Base-by-base conservation (phyloP, 2,888 invertebrate species). In the Drosophila acutilabella region DNA sequence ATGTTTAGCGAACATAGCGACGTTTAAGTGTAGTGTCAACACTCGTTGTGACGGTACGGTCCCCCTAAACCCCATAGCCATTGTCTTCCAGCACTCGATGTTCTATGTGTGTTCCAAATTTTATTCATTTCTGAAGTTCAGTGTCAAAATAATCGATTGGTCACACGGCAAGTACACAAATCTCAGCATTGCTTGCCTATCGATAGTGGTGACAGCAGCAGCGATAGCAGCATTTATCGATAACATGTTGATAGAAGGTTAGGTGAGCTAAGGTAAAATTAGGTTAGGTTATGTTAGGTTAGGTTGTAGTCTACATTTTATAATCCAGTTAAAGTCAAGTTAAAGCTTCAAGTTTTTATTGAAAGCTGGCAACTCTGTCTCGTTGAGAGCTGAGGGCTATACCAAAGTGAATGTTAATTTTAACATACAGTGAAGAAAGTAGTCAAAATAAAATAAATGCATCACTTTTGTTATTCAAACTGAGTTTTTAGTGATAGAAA, bases 1-100 rank as follows among this genome's bases (percentile, higher is more conserved):
- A 45, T 71, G 71, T 64, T n/a, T 20, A 14, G 23, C 6, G 23
- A 23, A 23, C 23, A 23, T 23, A 23, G 23, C 23, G 23, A 23
- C 23, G 23, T 23, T 41, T 42, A 30, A 23, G 41, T 56, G 47
- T 62, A 54, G 61, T 53, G 51, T 44, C 51, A 51, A 18, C 61
- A 16, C 41, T 14, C 13, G n/a, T n/a, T n/a, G 6, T n/a, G 5
- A 7, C 23, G 47, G 30, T 48, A 14, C 26, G 30, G 40, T 23
- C 36, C 51, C 16, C 36, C 20, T 51, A 8, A n/a, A 10, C 7
- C 30, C 8, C 7, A 7, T 6, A 30, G 8, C 30, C 8, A 18
- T 38, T 51, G 36, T 51, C 23, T 18, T 20, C 38, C 20, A 51
- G 52, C 71, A 72, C 74, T 74, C 36, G 60, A 72, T 72, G 74